Evolutionary conservation across 2,888 invertebrate genomes (phyloP).

Genomic region (Romanomermis culicivorax): DNA sequence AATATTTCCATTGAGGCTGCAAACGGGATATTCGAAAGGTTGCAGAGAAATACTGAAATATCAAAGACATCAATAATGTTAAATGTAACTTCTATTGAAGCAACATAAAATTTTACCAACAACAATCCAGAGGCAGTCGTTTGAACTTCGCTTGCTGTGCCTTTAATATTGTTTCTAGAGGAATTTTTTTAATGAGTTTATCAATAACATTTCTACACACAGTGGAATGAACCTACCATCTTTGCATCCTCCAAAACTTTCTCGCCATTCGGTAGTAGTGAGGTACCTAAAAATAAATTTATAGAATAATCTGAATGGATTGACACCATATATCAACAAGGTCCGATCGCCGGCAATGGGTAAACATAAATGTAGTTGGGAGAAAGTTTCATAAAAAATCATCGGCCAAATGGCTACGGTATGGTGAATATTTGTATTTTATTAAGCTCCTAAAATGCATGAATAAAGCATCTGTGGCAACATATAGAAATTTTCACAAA

Average conservation of each 20-base stretch:
- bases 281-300: constrained; percentile 21
- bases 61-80: constrained; percentile 9
- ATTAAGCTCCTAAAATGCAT: no score
- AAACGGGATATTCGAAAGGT: constrained; percentile 74
- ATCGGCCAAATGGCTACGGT: no score
- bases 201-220: no score
- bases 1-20: constrained; percentile 68
- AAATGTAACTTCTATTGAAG: background rate
- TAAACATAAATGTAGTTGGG: no score
- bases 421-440: no score
- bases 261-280: constrained; percentile 26
- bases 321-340: no score
- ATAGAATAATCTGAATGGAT: no score
- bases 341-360: no score
- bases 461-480: no score
- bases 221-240: constrained; percentile 20
- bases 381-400: no score
- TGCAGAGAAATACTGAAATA: constrained; percentile 52
- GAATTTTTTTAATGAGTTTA: background rate
- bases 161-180: constrained; percentile 21
- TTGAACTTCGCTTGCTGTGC: constrained; percentile 45
- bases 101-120: background rate
- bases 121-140: constrained; percentile 50
- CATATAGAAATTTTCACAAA: no score
- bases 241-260: constrained; percentile 24